These are phyloP conservation scores for Eledone cirrhosa DNA, from an alignment of 2,888 invertebrate genomes.

Conservation along the genomic window DNA sequence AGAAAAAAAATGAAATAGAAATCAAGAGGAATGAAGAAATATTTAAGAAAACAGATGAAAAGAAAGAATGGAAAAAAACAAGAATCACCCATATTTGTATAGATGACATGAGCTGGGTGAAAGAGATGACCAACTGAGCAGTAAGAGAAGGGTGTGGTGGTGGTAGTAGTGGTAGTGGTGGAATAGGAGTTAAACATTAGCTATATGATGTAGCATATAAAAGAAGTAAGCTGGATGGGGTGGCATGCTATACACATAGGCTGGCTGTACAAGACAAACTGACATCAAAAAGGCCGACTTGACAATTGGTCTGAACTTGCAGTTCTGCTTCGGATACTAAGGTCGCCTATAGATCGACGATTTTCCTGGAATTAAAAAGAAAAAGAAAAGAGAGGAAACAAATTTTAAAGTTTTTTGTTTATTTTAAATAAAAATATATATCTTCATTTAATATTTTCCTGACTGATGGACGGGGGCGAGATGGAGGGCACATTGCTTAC, in stretches of 20 bases:
- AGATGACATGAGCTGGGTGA: constrained; percentile 25
- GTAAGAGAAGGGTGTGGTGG: neutral
- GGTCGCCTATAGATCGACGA: constrained; percentile 60
- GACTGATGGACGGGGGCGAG: no score
- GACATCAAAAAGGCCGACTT: constrained; percentile 53
- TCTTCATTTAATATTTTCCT: no score
- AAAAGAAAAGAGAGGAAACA: neutral
- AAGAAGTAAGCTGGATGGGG: constrained; percentile 21
- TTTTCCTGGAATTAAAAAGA: constrained; percentile 58
- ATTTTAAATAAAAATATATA: no score
- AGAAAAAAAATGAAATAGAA: no score
- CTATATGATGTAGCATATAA: constrained; percentile 19
- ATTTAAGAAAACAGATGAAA: neutral
- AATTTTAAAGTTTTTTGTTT: no score
- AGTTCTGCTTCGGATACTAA: constrained; percentile 67
- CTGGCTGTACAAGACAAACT: constrained; percentile 31
- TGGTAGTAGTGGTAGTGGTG: neutral
- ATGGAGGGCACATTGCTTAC: no score
- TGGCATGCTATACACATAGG: constrained; percentile 28
- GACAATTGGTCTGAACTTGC: constrained; percentile 68
- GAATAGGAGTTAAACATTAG: constrained; percentile 4
- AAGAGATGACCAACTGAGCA: constrained; percentile 16
- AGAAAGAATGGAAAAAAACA: neutral
- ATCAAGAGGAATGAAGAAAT: no score
- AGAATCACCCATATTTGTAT: constrained; percentile 7